phyloP scores from a whole-genome alignment of 2,113 vertebrate genomes.

The Piprites chloris region DNA sequence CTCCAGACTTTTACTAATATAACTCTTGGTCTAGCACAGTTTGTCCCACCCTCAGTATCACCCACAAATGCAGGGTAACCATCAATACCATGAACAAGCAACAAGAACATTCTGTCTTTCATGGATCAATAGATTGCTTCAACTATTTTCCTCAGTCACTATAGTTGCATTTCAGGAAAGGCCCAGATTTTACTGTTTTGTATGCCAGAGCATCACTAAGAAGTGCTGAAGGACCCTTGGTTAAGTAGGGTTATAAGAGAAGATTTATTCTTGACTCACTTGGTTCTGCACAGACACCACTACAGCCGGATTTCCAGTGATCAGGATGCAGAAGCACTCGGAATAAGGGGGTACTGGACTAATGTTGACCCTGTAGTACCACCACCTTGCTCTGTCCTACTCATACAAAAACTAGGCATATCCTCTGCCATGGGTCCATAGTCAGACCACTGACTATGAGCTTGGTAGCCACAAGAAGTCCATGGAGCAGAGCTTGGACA shows the following conservation, averaged over 20 bases:
- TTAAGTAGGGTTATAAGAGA: rapidly evolving
- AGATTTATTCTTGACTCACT: not conserved
- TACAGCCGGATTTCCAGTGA: not conserved
- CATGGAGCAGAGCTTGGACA: not conserved
- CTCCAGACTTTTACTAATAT: not conserved
- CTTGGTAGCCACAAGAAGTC: not conserved
- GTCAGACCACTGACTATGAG: not conserved
- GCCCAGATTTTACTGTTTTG: not conserved
- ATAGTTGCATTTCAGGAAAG: not conserved
- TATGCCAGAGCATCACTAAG: not conserved
- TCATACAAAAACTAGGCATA: not conserved
- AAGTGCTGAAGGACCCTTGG: not conserved
- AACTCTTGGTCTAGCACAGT: not conserved
- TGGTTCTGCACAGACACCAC: not conserved
- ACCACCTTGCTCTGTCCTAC: not conserved
- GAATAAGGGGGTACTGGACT: not conserved
- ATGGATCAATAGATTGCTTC: not conserved
- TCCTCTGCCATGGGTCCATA: not conserved
- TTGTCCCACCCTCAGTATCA: not conserved
- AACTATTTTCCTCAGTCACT: not conserved
- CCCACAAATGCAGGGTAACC: not conserved
- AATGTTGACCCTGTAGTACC: not conserved
- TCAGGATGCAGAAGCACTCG: not conserved
- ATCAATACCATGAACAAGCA: not conserved
- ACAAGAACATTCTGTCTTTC: not conserved